These are phyloP conservation scores for Grammomys dolichurus DNA, from an alignment of 2,113 vertebrate genomes.

Conservation along the genomic window DNA sequence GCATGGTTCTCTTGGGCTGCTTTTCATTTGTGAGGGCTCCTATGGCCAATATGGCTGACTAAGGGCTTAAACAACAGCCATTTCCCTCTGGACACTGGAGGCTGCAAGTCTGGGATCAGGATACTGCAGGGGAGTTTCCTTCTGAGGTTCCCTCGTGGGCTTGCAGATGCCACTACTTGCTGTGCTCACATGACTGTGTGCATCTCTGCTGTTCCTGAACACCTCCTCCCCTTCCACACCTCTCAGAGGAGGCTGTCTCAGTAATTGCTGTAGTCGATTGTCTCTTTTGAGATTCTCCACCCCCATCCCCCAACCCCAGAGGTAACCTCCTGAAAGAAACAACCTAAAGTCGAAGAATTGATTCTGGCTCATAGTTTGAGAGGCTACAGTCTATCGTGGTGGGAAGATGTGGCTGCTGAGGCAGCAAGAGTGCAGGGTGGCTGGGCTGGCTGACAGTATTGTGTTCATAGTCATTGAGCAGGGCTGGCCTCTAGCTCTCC, in stretches of 20 bases:
- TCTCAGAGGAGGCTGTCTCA: neutral
- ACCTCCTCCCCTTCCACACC: neutral
- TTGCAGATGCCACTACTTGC: neutral
- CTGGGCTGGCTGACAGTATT: neutral
- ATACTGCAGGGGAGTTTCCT: neutral
- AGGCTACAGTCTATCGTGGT: neutral
- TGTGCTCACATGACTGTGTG: rapidly evolving
- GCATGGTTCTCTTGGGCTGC: neutral
- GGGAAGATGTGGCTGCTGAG: neutral
- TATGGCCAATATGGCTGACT: neutral
- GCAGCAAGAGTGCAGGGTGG: neutral
- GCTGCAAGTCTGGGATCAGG: neutral
- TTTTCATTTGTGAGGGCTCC: neutral
- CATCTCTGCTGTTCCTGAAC: neutral
- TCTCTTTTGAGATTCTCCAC: neutral
- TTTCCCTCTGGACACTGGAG: neutral
- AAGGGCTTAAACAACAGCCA: too few relatives aligned
- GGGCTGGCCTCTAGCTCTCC: neutral
- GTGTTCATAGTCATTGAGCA: neutral
- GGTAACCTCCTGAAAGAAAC: neutral
- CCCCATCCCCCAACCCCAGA: neutral
- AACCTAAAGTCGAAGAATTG: neutral
- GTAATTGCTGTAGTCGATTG: neutral
- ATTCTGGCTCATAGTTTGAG: neutral
- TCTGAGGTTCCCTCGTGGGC: neutral